Base-by-base conservation (phyloP, 2,113 vertebrate species). In the Salvelinus fontinalis region DNA sequence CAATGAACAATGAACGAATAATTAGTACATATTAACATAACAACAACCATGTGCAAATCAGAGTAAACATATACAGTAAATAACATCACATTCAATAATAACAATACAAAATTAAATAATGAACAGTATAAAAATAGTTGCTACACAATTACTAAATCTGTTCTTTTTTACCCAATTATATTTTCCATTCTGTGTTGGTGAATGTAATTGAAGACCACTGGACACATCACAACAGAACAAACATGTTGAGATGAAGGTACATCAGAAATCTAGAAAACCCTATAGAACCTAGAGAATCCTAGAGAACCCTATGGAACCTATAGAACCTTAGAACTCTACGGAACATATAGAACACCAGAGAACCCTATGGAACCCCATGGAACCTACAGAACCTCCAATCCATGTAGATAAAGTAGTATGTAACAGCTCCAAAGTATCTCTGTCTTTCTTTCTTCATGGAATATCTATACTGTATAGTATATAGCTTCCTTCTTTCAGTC, bases 91-190 rank as follows among this genome's bases (percentile, higher is more conserved):
- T 67, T 18, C 48, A 75, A 67, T 29, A 67, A 67, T 44, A 70
- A 18, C 34, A 48, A 20, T 20, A 27, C 39, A 64, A 64, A 44
- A 48, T 11, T 2, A 44, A 70, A 44, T 31, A 24, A 8, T 22
- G 11, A 70, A 70, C 68, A 22, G 68, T 70, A 70, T 70, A 70
- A 93, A 93, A 93, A 93, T 92, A 93, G 88, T 91, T 92, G 89
- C 89, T 89, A 91, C 87, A 85, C 82, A 75, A 64, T 74, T 75
- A 67, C 75, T 77, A 70, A 26, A 74, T 34, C 26, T 66, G 29
- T 44, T 70, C 74, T 70, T 74, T 66, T 70, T 70, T 51, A 75
- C 74, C 49, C 9, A 20, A 7, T 39, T 3, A 39, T 60, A 26
- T 68, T 16, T 24, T 20, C 31, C 18, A 76, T 57, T 44, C 76